A percentile compares a stretch with the other conserved stretches of the same genome.
These are phyloP conservation scores for Xylota segnis DNA, from an alignment of 2,888 invertebrate species.

Conservation along the genomic window DNA sequence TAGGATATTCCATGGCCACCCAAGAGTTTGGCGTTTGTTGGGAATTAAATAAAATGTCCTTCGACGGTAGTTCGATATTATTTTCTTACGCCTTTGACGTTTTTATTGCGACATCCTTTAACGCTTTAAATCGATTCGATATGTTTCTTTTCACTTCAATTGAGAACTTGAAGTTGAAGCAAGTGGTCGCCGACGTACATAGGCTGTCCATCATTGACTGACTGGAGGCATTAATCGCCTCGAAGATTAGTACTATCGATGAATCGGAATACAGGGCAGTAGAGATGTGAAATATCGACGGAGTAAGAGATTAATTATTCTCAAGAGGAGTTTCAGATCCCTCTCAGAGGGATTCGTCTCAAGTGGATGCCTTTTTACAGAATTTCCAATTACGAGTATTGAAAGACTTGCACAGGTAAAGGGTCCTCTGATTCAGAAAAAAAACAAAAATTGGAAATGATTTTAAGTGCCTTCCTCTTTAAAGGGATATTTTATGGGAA, in stretches of 20 bases:
- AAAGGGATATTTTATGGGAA: no score
- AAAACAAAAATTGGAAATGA: no score
- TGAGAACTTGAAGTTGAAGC: background rate
- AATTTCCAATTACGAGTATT: no score
- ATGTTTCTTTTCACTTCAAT: slow-evolving; percentile 7
- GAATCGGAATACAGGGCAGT: background rate
- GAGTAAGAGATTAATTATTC: background rate
- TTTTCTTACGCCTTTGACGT: slow-evolving; percentile 49
- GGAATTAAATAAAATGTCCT: slow-evolving; percentile 48
- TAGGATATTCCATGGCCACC: slow-evolving; percentile 1
- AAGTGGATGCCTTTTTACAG: no score
- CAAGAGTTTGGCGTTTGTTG: slow-evolving; percentile 30
- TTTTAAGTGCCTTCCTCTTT: no score
- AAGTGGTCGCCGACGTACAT: background rate
- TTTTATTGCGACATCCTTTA: slow-evolving; percentile 11
- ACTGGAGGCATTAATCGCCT: background rate
- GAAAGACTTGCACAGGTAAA: no score
- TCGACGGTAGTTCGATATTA: slow-evolving; percentile 32
- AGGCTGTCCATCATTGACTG: background rate
- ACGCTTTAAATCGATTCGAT: slow-evolving; percentile 43
- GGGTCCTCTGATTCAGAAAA: no score
- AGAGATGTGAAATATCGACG: background rate
- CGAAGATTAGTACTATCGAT: background rate
- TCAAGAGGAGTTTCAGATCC: background rate
- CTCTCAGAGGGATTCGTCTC: background rate